These are phyloP conservation scores for Halcyon senegalensis DNA, from an alignment of 2,113 vertebrate species.

Conservation along the genomic window DNA sequence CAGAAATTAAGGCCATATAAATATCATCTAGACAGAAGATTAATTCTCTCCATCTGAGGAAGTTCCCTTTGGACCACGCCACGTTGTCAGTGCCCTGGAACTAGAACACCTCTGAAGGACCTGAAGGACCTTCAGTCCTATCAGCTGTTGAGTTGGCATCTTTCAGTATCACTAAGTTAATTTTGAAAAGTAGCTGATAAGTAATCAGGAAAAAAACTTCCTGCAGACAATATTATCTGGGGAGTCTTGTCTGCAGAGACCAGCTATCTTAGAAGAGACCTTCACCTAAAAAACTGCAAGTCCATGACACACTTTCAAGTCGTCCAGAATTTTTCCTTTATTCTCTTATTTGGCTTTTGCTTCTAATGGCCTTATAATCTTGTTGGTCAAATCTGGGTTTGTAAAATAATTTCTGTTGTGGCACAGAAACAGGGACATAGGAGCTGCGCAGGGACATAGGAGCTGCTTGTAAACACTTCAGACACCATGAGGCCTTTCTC, in stretches of 20 bases:
- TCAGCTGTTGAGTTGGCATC: slow-evolving; percentile 16
- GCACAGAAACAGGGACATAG: neutral
- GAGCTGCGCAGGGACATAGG: neutral
- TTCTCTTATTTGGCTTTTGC: neutral
- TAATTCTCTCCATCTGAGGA: neutral
- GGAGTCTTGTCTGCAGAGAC: neutral
- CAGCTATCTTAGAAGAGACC: neutral
- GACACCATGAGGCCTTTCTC: neutral
- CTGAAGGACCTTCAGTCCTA: slow-evolving; percentile 29
- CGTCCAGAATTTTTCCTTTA: neutral
- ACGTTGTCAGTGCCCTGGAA: neutral
- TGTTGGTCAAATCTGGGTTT: neutral
- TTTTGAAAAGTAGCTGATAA: neutral
- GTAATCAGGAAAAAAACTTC: neutral
- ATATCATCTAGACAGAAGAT: neutral
- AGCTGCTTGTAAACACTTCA: neutral
- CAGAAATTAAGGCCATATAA: neutral
- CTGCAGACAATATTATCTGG: neutral
- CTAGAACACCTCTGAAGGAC: neutral
- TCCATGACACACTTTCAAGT: neutral
- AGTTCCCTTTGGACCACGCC: slow-evolving; percentile 24
- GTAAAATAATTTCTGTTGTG: neutral
- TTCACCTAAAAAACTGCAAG: neutral
- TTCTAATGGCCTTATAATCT: neutral
- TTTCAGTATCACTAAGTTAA: slow-evolving; percentile 13